Base-by-base conservation (phyloP, 1,140 invertebrate genomes). In the Cotesia typhae region DNA sequence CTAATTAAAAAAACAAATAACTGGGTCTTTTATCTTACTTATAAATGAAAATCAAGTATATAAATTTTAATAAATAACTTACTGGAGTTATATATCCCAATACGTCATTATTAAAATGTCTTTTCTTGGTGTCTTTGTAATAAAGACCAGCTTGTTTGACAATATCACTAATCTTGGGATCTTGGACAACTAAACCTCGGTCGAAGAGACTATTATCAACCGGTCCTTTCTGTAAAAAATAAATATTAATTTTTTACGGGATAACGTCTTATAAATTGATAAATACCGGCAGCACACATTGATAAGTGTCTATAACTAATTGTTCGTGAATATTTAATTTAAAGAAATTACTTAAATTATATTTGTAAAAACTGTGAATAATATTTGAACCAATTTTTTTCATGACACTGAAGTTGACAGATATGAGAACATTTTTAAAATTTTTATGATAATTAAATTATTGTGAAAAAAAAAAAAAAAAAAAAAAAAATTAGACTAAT, bases 11-110 rank as follows among this genome's bases (percentile, higher is more conserved):
- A 17, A 17, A 17, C 17, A 17, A 17, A 17, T 17, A 17, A 17
- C 17, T 17, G 17, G 17, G 17, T 17, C 17, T 17, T 17, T 17
- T 17, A 17, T 1, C 17, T 2, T 28, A 28, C 28, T 28, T 28
- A 28, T 28, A 3, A 28, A 28, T 28, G 28, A 28, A 28, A 28
- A 28, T 2, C 28, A 66, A 14, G 66, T 28, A 5, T 53, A 7
- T 51, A 70, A 77, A 66, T 28, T 67, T 70, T 68, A 57, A 70
- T 67, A 69, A 14, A 28, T 59, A 52, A 10, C 28, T 90, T 88
- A 97, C 95, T 37, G 96, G 95, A 67, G 96, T 98, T 53, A 97
- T 94, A 85, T 96, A 98, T 67, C 94, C 96, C 38, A 98, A 86
- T 28, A 94, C 91, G 12, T 91, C 87, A 35, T 92, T 92, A 72